Percentiles rank a stretch among this genome's conserved stretches.
Conservation (phyloP, 2,797 vertebrate species). For the Malurus splendens region DNA sequence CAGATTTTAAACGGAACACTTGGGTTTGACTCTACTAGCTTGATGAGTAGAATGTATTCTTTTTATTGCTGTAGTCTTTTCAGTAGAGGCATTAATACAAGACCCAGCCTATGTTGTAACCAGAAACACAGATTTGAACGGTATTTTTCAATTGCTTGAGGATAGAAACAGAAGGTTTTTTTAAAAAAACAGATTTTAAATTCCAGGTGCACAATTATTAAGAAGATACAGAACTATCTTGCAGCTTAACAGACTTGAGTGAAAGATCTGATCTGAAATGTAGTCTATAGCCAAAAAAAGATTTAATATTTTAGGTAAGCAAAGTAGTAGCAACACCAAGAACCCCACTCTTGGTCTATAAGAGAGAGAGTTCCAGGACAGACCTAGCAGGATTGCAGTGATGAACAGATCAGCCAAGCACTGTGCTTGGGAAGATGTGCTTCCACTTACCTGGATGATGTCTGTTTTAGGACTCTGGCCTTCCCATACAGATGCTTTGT, state of each 20-base stretch:
- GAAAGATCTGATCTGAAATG: neutral
- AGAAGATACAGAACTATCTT: neutral
- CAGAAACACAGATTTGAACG: neutral
- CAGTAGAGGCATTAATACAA: neutral
- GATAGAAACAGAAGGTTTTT: neutral
- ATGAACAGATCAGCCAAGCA: neutral
- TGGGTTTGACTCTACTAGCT: neutral
- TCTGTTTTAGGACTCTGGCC: slow-evolving; percentile 76
- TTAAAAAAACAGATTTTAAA: neutral
- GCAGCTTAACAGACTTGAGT: neutral
- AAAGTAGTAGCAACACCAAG: neutral
- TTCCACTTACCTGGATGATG: slow-evolving; percentile 80
- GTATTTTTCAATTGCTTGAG: neutral
- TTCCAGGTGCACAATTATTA: neutral
- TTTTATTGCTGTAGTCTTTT: neutral
- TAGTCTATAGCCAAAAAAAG: neutral
- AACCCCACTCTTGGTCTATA: neutral
- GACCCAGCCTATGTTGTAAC: neutral
- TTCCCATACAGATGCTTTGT: slow-evolving; percentile 83
- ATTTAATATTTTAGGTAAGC: neutral
- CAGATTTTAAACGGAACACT: slow-evolving; percentile 31
- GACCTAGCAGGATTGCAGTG: neutral
- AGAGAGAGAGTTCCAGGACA: neutral
- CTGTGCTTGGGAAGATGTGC: neutral
- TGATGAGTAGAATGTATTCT: slow-evolving; percentile 10